Conservation (phyloP, 2,113 vertebrate genomes). For the Nycticryphes semicollaris region DNA sequence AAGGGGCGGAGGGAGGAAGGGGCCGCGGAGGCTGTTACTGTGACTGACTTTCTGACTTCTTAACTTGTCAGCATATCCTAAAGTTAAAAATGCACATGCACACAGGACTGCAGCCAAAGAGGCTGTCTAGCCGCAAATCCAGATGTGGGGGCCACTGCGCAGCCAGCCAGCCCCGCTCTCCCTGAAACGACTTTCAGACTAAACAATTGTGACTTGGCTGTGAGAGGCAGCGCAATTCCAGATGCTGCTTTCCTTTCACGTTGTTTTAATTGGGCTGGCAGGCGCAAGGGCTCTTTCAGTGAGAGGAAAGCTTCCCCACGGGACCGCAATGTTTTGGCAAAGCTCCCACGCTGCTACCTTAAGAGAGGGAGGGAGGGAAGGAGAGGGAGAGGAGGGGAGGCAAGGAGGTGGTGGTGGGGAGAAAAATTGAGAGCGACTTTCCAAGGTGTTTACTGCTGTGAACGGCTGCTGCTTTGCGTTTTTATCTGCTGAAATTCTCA, state of each 20-base stretch:
- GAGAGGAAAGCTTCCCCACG: slow-evolving; percentile 77
- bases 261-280: slow-evolving; percentile 88
- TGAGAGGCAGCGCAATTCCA: slow-evolving; percentile 91
- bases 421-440: slow-evolving; percentile 47
- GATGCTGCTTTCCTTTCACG: slow-evolving; percentile 86
- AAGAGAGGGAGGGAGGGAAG: slow-evolving; percentile 74
- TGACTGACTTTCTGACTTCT: slow-evolving; percentile 83
- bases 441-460: slow-evolving; percentile 73
- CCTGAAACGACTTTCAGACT: slow-evolving; percentile 88
- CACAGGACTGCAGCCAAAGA: slow-evolving; percentile 80
- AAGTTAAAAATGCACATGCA: slow-evolving; percentile 85
- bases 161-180: slow-evolving; percentile 75
- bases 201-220: slow-evolving; percentile 98
- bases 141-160: slow-evolving; percentile 82
- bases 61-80: slow-evolving; percentile 86
- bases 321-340: slow-evolving; percentile 79
- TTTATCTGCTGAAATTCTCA: slow-evolving; percentile 60
- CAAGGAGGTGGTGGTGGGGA: slow-evolving; percentile 63
- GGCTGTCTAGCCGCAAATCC: slow-evolving; percentile 82
- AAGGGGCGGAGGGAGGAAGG: slow-evolving; percentile 70
- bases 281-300: slow-evolving; percentile 84
- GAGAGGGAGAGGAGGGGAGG: slow-evolving; percentile 48
- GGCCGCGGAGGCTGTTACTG: slow-evolving; percentile 50
- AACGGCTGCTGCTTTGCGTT: slow-evolving; percentile 46
- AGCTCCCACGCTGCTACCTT: slow-evolving; percentile 74